Percentiles rank a stretch among this genome's conserved stretches.
phyloP scores from a whole-genome alignment of 2,797 vertebrate species.

The Amazona finschi region DNA sequence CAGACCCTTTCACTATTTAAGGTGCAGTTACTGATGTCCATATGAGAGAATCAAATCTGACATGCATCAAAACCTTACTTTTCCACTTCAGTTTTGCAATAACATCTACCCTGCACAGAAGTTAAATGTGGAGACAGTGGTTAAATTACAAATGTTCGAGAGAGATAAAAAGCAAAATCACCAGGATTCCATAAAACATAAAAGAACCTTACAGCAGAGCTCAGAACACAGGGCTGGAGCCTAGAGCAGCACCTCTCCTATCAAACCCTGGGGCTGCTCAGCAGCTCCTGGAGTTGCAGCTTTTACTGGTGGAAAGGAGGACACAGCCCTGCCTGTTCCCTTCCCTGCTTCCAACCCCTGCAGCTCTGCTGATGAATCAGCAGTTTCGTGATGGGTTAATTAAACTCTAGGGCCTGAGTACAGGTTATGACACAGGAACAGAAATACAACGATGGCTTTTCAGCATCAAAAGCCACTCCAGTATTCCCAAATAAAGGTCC shows the following conservation, averaged over 20 bases:
- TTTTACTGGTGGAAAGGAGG: not conserved
- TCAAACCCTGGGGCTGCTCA: not conserved
- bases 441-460: conserved; percentile 8
- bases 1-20: not conserved
- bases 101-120: not conserved
- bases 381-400: not conserved
- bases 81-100: not conserved
- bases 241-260: not conserved
- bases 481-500: conserved; percentile 42
- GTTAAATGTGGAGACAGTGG: not conserved
- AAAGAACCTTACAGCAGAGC: not conserved
- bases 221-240: not conserved
- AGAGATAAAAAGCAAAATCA: not conserved
- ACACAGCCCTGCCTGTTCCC: not conserved
- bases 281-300: not conserved
- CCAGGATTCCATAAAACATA: not conserved
- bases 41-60: not conserved
- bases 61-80: not conserved
- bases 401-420: not conserved
- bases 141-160: not conserved
- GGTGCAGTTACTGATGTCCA: not conserved
- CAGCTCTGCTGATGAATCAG: not conserved
- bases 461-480: not conserved
- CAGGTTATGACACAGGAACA: not conserved
- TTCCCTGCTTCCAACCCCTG: not conserved